Evolutionary conservation across 1,140 invertebrate species (phyloP), one percentile per base, ranked within the genome.

Genomic region (Holotrichia oblita): DNA sequence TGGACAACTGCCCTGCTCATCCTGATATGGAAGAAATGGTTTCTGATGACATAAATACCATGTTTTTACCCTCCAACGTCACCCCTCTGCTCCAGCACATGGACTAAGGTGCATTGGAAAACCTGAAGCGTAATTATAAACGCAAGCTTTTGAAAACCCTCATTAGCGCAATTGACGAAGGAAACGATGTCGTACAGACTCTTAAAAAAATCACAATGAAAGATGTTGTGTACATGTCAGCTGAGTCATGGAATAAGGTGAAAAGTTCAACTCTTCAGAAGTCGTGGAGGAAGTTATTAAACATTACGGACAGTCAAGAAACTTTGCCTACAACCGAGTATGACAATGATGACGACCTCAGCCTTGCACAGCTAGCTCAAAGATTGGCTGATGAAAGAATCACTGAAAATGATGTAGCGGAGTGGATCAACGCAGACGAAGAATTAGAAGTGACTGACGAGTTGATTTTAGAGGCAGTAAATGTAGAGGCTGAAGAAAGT

Each of bases 11-110:
- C 44, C 44, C 44, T 48, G 44, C 44, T 48, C 44, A 48, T 48
- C 44, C 44, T 48, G 44, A 48, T 48, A 48, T 48, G 44, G 44
- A 48, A 48, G 44, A 48, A 48, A 48, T 48, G 10, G 44, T 48
- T 48, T 48, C 44, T 48, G 41, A 82, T 86, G 75, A 79, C 55
- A 82, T 86, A 77, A 83, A 79, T 78, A 81, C 83, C 59, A 85
- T 85, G 81, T 87, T 84, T 84, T 80, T 87, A 77, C 85, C 85
- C 73, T 83, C 84, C 78, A 87, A 87, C 73, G 82, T 82, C 69
- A 85, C 83, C 77, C 78, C 85, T 61, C 80, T 83, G 73, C 85
- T 87, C 74, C 85, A 86, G 81, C 83, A 83, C 72, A 86, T 87
- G 83, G 82, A 87, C 61, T 84, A 86, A 82, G 84, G 83, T 76